A percentile compares a stretch with the other conserved stretches of the same genome.
phyloP scores from a whole-genome alignment of 2,888 invertebrate genomes.

The Melinaea marsaeus region DNA sequence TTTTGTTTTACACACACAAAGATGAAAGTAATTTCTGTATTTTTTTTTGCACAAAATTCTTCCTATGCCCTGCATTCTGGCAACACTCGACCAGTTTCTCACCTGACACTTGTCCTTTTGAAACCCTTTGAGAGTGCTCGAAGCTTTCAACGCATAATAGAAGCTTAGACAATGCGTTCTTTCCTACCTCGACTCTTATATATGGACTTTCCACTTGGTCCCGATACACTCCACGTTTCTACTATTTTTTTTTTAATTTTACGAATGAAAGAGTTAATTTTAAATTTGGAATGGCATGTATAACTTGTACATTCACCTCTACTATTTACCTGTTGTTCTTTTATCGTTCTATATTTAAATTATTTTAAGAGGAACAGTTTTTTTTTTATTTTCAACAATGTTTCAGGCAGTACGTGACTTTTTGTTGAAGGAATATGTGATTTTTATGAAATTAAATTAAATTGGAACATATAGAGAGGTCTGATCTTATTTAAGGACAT shows the following conservation, averaged over 20 bases:
- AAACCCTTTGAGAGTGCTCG: conserved; percentile 24
- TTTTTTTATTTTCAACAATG: no score
- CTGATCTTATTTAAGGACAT: conserved; percentile 3
- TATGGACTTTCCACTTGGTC: background rate
- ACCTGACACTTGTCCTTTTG: conserved; percentile 14
- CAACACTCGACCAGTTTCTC: background rate
- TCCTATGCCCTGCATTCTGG: background rate
- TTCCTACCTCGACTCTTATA: conserved; percentile 9
- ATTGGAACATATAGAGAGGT: background rate
- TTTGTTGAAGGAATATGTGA: background rate
- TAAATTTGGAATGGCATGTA: no score
- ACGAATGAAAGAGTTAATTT: no score
- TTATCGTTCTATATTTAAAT: no score
- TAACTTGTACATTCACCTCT: no score
- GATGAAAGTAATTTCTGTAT: no score
- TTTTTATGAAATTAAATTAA: background rate
- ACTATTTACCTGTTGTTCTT: no score
- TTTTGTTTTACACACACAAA: no score
- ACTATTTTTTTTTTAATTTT: no score
- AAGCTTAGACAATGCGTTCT: conserved; percentile 25
- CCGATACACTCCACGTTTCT: background rate
- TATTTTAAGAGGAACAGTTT: no score
- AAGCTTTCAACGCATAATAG: conserved; percentile 24
- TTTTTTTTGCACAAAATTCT: background rate
- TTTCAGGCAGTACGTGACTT: no score